Evolutionary conservation across 2,888 invertebrate genomes (phyloP).

Genomic region (Podotricha telesiphe): DNA sequence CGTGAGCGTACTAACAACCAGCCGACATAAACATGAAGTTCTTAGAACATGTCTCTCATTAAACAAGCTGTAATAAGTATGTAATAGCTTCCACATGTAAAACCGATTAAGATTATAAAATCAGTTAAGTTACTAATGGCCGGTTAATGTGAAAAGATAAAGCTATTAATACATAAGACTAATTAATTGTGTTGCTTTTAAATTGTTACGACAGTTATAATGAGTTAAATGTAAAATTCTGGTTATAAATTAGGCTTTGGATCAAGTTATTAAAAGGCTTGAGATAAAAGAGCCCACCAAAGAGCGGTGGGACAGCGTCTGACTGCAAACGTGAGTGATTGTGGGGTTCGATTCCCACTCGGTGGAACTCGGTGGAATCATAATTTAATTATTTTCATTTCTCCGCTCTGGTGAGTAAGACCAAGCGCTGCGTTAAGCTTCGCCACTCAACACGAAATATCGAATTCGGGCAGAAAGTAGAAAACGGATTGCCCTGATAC

Average conservation of each 20-base stretch:
- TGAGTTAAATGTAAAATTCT: neutral
- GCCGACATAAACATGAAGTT: slow-evolving; percentile 43
- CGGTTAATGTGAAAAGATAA: slow-evolving; percentile 8
- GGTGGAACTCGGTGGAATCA: too few relatives aligned
- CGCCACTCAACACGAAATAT: too few relatives aligned
- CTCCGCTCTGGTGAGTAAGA: too few relatives aligned
- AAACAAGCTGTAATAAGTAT: slow-evolving; percentile 30
- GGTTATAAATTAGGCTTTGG: neutral
- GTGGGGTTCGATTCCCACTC: too few relatives aligned
- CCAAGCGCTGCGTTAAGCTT: too few relatives aligned
- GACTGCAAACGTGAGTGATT: too few relatives aligned
- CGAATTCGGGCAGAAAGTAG: too few relatives aligned
- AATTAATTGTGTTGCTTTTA: slow-evolving; percentile 2
- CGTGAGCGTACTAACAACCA: slow-evolving; percentile 41
- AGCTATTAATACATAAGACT: slow-evolving; percentile 2
- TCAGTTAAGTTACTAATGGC: slow-evolving; percentile 22
- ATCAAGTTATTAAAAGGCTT: neutral
- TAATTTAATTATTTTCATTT: too few relatives aligned
- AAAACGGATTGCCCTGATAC: too few relatives aligned
- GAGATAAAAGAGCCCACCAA: too few relatives aligned
- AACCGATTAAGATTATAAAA: slow-evolving; percentile 29
- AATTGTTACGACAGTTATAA: slow-evolving; percentile 13
- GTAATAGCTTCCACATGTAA: slow-evolving; percentile 37
- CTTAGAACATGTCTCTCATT: slow-evolving; percentile 40
- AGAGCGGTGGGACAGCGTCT: too few relatives aligned